Evolutionary conservation across 2,113 vertebrate species (phyloP), one percentile per base, ranked within the genome.

Genomic region (Eidolon helvum): DNA sequence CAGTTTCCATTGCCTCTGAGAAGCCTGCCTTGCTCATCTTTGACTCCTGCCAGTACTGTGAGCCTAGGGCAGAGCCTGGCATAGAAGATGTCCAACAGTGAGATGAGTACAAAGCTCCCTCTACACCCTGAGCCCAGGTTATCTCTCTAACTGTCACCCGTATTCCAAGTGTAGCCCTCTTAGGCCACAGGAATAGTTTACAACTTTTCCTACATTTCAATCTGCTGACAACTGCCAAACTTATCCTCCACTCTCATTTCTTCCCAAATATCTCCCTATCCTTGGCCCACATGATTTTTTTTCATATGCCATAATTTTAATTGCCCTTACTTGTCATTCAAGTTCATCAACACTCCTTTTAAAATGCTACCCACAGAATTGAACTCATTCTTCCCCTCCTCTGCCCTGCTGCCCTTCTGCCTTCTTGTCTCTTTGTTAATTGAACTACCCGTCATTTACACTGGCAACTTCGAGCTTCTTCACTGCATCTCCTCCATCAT

Each of bases 321-420:
- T 68, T 61, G n/a, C 22, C 28, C 59, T 96, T 66, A 8, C 77
- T 72, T 83, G 74, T 48, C 72, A 38, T 63, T 92, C 43, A 59
- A 90, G 92, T 90, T 83, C 87, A 82, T 90, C 71, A 33, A 78
- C 75, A 55, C 50, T 48, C 48, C 48, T 63, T 91, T 93, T 69
- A 82, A 90, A 80, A 88, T 77, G 63, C 74, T 30, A 19, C 26
- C 53, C 33, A 66, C 9, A 21, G 43, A 87, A 35, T 19, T 0
- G 6, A 92, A 78, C 45, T 87, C 69, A 6, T 48, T 48, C 55
- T 69, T 69, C 75, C 45, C 75, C 30, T 84, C n/a, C 33, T 90
- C 87, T 1, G 7, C 14, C 69, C 55, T 30, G 19, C 90, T 66
- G 74, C 79, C 91, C 87, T 95, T 77, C n/a, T 65, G 65, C 85